Base-by-base conservation (phyloP, 2,888 invertebrate genomes). In the Dryadula phaetusa region DNA sequence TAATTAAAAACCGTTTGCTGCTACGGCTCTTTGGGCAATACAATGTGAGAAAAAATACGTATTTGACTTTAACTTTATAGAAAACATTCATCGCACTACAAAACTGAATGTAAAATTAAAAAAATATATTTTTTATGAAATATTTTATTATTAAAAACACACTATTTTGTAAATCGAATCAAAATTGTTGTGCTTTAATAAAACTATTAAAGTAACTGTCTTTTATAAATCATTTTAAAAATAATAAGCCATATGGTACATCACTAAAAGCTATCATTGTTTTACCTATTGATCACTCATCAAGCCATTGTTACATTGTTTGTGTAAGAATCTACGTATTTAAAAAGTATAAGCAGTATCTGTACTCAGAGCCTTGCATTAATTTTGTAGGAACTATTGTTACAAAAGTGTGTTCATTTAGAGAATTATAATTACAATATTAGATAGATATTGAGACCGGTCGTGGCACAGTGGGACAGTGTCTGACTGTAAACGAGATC, bases 261-360 rank as follows among this genome's bases (percentile, higher is more conserved):
- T 25, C 56, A 56, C 25, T 56, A 56, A 40, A 5, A 22, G 8
- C 10, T 12, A 40, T 40, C 25, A 40, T 40, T 56, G 56, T 56
- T 56, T n/a, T 40, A 25, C 10, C n/a, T 22, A 56, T 40, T 56
- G 56, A 56, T 56, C 56, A 56, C 22, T 40, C 56, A 40, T 40
- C 25, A 40, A 22, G 22, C 56, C 10, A 25, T 56, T 56, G 56
- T 56, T 56, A 56, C n/a, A 40, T 22, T 25, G 22, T 40, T 40
- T 10, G 4, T 10, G 8, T 22, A 25, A 1, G 22, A 10, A 16
- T 18, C 12, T 18, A 47, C 0, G 14, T n/a, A 54, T 54, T 18
- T 20, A 34, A 37, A 54, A 56, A 14, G 20, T 10, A 40, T n/a
- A 16, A 22, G 8, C n/a, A 40, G 40, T 25, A 16, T 5, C n/a